These are phyloP conservation scores for Corbicula japonica DNA, from an alignment of 2,888 invertebrate species.

Conservation along the genomic window DNA sequence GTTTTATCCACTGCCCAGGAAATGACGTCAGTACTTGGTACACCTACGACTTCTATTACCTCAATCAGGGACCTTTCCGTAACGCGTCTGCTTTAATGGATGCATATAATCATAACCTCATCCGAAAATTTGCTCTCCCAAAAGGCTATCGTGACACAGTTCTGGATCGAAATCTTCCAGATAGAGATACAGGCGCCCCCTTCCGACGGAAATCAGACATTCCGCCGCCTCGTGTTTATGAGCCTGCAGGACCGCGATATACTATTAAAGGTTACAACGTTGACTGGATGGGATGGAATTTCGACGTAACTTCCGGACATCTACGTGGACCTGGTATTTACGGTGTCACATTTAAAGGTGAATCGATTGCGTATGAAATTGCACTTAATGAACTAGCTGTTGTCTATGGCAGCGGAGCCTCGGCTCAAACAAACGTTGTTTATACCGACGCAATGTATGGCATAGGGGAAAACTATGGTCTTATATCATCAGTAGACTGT, in stretches of 20 bases:
- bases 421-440: slow-evolving; percentile 59
- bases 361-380: slow-evolving; percentile 74
- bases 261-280: slow-evolving; percentile 65
- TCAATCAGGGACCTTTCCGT: slow-evolving; percentile 64
- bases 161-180: too few relatives aligned
- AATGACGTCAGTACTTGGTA: slow-evolving; percentile 54
- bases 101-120: slow-evolving; percentile 44
- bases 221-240: slow-evolving; percentile 62
- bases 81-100: slow-evolving; percentile 39
- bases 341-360: slow-evolving; percentile 67
- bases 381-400: slow-evolving; percentile 67
- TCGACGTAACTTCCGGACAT: too few relatives aligned
- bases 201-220: slow-evolving; percentile 50
- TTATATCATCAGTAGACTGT: slow-evolving; percentile 70
- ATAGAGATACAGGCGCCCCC: too few relatives aligned
- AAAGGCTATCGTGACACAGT: too few relatives aligned
- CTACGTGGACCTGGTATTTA: slow-evolving; percentile 60
- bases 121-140: too few relatives aligned
- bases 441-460: slow-evolving; percentile 65
- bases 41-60: too few relatives aligned
- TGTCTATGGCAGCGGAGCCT: slow-evolving; percentile 65
- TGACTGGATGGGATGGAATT: slow-evolving; percentile 73
- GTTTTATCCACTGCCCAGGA: slow-evolving; percentile 57
- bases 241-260: slow-evolving; percentile 70
- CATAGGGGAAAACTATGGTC: slow-evolving; percentile 55